Evolutionary conservation across 2,797 vertebrate species (phyloP), one percentile per base, ranked within the genome.

Genomic region (Cyclopterus lumpus): DNA sequence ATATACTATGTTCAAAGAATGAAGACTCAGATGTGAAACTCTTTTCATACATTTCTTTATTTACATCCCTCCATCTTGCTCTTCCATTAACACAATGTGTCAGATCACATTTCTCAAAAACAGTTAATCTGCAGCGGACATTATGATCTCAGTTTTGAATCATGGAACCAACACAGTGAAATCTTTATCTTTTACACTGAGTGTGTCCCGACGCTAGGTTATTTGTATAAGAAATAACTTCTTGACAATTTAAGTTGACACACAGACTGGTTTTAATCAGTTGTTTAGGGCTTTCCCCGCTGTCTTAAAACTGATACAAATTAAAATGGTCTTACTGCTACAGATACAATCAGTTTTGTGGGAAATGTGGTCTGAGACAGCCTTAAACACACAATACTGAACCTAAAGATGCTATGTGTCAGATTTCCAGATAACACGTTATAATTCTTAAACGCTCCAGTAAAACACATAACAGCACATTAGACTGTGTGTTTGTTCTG

Each of bases 41-140:
- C 79, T 89, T 93, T 89, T 71, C 85, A 82, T 91, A 89, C 92
- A 91, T 89, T 89, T 90, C 88, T 95, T 95, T 95, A 95, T 95
- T 95, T 95, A 95, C 94, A 95, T 92, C 91, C 79, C 84, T 89
- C 89, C 71, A 71, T 83, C 80, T 76, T 82, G 61, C 73, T 76
- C 83, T 73, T 83, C 74, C 82, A 73, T 89, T 79, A 81, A 70
- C 78, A 82, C 79, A 75, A 75, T 48, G 54, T 55, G 73, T 80
- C 79, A 36, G 88, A 81, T 83, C 84, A 87, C 81, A 79, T 80
- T 89, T 86, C 36, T 70, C 71, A 79, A 58, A 84, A 89, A 81
- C 80, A 71, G 65, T 59, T 54, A 22, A 67, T 77, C 76, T 77
- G 63, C 48, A 76, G 62, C 55, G 28, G 28, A 75, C 34, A 5